A percentile compares a stretch with the other conserved stretches of the same genome.
These are phyloP conservation scores for Silvanus unidentatus DNA, from an alignment of 2,888 invertebrate genomes.

Conservation along the genomic window DNA sequence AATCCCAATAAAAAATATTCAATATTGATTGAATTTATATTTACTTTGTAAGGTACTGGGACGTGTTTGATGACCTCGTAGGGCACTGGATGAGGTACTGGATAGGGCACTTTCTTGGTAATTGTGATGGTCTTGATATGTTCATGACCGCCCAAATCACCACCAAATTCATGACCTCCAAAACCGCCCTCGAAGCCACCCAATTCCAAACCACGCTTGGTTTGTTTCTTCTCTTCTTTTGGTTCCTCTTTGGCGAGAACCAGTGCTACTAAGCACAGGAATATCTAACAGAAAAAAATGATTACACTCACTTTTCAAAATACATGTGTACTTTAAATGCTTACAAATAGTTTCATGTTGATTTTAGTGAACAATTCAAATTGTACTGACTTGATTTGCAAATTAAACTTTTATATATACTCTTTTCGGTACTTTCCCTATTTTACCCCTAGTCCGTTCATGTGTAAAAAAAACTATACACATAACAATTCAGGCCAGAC, in stretches of 20 bases:
- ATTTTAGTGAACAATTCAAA: slow-evolving; percentile 5
- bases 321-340: slow-evolving; percentile 8
- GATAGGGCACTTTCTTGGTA: slow-evolving; percentile 39
- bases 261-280: slow-evolving; percentile 7
- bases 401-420: slow-evolving; percentile 17
- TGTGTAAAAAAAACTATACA: slow-evolving; percentile 18
- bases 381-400: slow-evolving; percentile 10
- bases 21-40: background rate
- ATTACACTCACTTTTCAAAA: too few species aligned
- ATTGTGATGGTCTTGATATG: slow-evolving; percentile 32
- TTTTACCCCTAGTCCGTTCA: slow-evolving; percentile 18
- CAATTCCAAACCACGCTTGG: slow-evolving; percentile 25
- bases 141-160: slow-evolving; percentile 20
- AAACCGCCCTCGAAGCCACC: slow-evolving; percentile 18
- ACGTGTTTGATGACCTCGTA: slow-evolving; percentile 45
- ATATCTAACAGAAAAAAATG: slow-evolving; percentile 13
- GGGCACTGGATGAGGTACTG: slow-evolving; percentile 51
- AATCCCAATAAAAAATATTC: too few species aligned
- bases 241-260: slow-evolving; percentile 13
- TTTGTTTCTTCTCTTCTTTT: slow-evolving; percentile 20
- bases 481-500: slow-evolving; percentile 14
- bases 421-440: slow-evolving; percentile 16
- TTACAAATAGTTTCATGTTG: slow-evolving; percentile 25
- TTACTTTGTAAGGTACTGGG: slow-evolving; percentile 53
- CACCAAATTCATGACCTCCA: slow-evolving; percentile 18